These are phyloP conservation scores for Microcebus tavaratra DNA, from an alignment of 2,113 vertebrate species.

Conservation along the genomic window DNA sequence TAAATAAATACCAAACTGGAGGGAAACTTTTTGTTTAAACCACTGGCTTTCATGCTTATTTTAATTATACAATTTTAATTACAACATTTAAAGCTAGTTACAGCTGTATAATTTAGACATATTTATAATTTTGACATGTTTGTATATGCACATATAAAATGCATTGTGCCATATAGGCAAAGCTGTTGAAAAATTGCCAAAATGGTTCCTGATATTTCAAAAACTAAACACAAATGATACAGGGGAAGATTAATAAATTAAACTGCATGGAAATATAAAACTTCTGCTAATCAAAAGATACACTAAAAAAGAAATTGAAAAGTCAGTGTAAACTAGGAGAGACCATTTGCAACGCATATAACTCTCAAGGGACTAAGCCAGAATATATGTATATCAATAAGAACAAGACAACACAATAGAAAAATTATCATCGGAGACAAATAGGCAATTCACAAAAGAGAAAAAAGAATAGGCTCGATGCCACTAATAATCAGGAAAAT, in stretches of 20 bases:
- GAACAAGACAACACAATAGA: neutral
- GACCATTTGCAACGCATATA: neutral
- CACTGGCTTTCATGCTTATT: conserved; percentile 28
- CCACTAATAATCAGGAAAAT: neutral
- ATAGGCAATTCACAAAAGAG: neutral
- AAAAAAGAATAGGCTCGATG: neutral
- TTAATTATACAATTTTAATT: conserved; percentile 66
- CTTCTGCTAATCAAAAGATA: neutral
- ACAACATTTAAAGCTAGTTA: conserved; percentile 58
- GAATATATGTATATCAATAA: neutral
- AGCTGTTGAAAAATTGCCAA: conserved; percentile 31
- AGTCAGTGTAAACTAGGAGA: neutral
- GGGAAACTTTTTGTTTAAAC: neutral
- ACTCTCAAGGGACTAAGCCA: neutral
- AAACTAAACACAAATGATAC: conserved; percentile 4
- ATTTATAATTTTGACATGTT: conserved; percentile 43
- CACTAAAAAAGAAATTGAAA: neutral
- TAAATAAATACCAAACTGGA: neutral
- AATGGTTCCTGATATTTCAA: conserved; percentile 5
- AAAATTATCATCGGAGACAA: neutral
- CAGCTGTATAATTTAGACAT: conserved; percentile 59
- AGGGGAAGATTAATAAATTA: neutral
- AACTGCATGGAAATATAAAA: neutral
- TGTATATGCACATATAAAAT: conserved; percentile 11
- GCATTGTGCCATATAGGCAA: neutral